A percentile compares a stretch with the other conserved stretches of the same genome.
Conservation (phyloP, 2,888 invertebrate genomes). For the Galerucella pusilla region DNA sequence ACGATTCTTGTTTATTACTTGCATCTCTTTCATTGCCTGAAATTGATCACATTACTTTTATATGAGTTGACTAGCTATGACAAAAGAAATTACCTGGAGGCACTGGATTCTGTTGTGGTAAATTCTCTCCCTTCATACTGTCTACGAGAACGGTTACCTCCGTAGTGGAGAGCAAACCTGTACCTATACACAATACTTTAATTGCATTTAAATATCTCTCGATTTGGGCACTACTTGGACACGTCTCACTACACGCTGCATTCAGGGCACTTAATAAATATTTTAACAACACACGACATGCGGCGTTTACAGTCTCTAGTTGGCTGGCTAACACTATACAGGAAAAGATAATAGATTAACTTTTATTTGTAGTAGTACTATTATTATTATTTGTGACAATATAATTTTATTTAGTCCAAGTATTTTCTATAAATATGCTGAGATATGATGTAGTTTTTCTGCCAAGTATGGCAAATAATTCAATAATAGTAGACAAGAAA, state of each 20-base stretch:
- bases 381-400: neutral
- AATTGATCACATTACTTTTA: neutral
- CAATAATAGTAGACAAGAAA: no score
- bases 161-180: slow-evolving; percentile 76
- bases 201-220: slow-evolving; percentile 75
- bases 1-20: slow-evolving; percentile 68
- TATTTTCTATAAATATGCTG: neutral
- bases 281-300: slow-evolving; percentile 75
- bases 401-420: neutral
- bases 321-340: slow-evolving; percentile 75
- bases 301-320: slow-evolving; percentile 74
- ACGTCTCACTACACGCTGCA: slow-evolving; percentile 56
- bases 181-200: slow-evolving; percentile 78
- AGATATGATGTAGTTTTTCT: neutral
- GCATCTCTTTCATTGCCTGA: slow-evolving; percentile 67
- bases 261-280: slow-evolving; percentile 68
- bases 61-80: neutral
- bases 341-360: slow-evolving; percentile 14
- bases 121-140: slow-evolving; percentile 77
- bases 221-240: slow-evolving; percentile 61
- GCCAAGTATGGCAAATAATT: no score
- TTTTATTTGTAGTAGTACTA: neutral
- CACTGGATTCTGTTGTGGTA: slow-evolving; percentile 65
- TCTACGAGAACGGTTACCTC: slow-evolving; percentile 83
- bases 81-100: slow-evolving; percentile 51